Evolutionary conservation across 2,888 invertebrate species (phyloP).

Genomic region (Piscicola geometra): DNA sequence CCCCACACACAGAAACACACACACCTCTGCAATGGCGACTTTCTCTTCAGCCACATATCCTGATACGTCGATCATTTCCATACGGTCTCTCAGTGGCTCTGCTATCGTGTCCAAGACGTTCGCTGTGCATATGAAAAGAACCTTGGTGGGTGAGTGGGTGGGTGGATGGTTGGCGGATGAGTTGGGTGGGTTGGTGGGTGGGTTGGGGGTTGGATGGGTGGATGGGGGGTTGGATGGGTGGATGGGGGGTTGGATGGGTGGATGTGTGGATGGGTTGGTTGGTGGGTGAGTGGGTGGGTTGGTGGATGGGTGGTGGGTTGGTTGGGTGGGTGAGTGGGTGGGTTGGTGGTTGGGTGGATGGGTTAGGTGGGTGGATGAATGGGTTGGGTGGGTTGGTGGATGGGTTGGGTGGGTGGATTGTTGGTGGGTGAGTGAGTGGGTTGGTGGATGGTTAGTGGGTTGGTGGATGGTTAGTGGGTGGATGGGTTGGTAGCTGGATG

Average conservation of each 20-base stretch:
- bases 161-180: background rate
- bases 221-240: too few relatives aligned
- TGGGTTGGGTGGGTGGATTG: background rate
- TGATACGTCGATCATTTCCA: slow-evolving; percentile 99
- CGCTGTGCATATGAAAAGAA: slow-evolving; percentile 96
- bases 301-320: too few relatives aligned
- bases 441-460: slow-evolving; percentile 63
- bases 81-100: slow-evolving; percentile 89
- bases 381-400: slow-evolving; percentile 44
- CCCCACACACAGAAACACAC: background rate
- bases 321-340: slow-evolving; percentile 33
- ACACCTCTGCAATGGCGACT: slow-evolving; percentile 79
- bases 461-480: background rate
- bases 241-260: slow-evolving; percentile 25
- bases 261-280: slow-evolving; percentile 44
- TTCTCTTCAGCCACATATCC: slow-evolving; percentile 98
- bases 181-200: too few relatives aligned
- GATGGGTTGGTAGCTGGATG: too few relatives aligned
- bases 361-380: slow-evolving; percentile 29
- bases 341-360: slow-evolving; percentile 45
- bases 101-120: slow-evolving; percentile 92
- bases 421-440: slow-evolving; percentile 96
- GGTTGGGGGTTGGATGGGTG: background rate
- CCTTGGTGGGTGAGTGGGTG: slow-evolving; percentile 57
- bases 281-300: slow-evolving; percentile 28